Conservation (phyloP, 2,113 vertebrate species). For the Rhabdomys dilectus region DNA sequence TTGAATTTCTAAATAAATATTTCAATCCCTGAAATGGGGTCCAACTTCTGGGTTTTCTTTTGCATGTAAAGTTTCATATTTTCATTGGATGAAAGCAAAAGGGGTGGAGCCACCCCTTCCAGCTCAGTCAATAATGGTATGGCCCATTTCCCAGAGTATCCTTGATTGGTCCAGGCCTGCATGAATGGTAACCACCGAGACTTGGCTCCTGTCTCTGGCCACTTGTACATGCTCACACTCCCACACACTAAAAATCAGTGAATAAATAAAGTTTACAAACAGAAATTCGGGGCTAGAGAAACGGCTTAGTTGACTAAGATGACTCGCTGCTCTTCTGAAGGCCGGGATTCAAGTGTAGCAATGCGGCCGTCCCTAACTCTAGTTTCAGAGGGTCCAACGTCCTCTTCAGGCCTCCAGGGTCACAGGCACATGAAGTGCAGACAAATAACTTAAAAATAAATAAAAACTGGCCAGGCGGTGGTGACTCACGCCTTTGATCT, state of each 20-base stretch:
- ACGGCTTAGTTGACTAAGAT: background rate
- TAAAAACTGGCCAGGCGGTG: background rate
- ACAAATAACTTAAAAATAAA: background rate
- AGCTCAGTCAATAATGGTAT: background rate
- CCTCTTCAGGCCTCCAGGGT: background rate
- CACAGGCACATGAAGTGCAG: background rate
- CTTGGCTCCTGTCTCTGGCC: background rate
- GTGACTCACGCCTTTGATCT: background rate
- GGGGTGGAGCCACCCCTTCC: background rate
- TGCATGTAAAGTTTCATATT: background rate
- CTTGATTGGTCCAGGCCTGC: background rate
- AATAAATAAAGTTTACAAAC: background rate
- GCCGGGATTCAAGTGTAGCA: background rate
- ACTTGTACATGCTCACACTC: background rate
- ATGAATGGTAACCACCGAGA: background rate
- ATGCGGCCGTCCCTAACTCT: background rate
- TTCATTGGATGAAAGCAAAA: background rate
- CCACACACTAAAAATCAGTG: background rate
- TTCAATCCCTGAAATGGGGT: background rate
- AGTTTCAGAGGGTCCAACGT: too few relatives aligned
- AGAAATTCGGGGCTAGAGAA: background rate
- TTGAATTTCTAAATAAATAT: background rate
- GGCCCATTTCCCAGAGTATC: background rate
- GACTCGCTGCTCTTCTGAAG: background rate
- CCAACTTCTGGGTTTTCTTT: background rate